Percentiles rank a stretch among this genome's conserved stretches.
phyloP scores from a whole-genome alignment of 2,888 invertebrate species.

The Pseudolycoriella hygida region DNA sequence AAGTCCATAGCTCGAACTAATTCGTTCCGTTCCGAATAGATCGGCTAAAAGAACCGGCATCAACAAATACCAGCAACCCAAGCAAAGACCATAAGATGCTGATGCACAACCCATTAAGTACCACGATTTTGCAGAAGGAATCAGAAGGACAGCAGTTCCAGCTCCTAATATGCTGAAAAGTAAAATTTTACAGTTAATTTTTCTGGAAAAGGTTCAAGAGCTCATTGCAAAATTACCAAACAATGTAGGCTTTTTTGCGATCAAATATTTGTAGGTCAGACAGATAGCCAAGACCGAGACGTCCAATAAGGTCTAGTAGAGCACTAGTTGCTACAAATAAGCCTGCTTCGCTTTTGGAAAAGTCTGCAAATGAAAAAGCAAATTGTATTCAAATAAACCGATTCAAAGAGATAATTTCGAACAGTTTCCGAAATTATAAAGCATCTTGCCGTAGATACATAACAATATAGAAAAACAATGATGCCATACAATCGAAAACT shows the following conservation, averaged over 20 bases:
- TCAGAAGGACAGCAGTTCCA: conserved; percentile 45
- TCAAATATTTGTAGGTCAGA: conserved; percentile 55
- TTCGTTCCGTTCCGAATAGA: conserved; percentile 53
- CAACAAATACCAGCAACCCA: conserved; percentile 59
- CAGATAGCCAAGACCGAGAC: conserved; percentile 53
- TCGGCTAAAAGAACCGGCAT: conserved; percentile 57
- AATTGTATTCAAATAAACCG: conserved; percentile 1
- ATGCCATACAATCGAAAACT: no score
- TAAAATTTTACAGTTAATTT: no score
- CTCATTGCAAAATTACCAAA: conserved; percentile 33
- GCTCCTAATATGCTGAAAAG: conserved; percentile 46
- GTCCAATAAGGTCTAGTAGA: conserved; percentile 48
- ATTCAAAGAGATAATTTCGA: background rate
- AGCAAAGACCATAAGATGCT: conserved; percentile 48
- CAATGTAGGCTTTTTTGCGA: conserved; percentile 48
- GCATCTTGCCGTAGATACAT: no score
- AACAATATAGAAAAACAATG: no score
- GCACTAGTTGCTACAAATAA: conserved; percentile 59
- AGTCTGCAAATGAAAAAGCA: conserved; percentile 15
- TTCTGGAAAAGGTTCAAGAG: no score
- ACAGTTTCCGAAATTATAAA: background rate
- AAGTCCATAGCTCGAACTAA: conserved; percentile 57
- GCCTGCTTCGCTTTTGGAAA: conserved; percentile 34
- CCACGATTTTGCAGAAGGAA: conserved; percentile 47
- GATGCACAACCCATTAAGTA: conserved; percentile 46